Evolutionary conservation across 2,113 vertebrate genomes (phyloP).

Genomic region (Pterophyllum scalare): DNA sequence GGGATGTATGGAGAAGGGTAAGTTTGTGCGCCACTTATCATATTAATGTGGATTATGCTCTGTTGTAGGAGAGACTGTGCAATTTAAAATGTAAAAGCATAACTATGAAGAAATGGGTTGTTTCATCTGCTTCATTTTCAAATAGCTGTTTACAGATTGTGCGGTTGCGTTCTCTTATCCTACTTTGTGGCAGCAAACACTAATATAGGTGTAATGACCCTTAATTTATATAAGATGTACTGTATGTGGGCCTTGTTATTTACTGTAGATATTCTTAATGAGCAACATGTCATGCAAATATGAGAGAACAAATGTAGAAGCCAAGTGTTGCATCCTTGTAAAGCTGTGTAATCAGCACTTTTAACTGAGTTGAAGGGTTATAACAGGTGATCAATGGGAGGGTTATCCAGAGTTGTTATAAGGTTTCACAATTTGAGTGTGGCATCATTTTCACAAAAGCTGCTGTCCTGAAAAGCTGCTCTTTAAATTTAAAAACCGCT

Average conservation of each 20-base stretch:
- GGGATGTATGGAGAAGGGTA: conserved; percentile 25
- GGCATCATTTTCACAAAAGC: conserved; percentile 31
- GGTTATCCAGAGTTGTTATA: neutral
- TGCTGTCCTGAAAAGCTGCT: conserved; percentile 30
- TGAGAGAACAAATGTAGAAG: conserved; percentile 31
- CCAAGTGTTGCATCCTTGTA: conserved; percentile 36
- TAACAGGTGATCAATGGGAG: conserved; percentile 9
- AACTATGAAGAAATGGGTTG: conserved; percentile 16
- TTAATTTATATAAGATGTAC: conserved; percentile 57
- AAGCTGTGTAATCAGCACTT: conserved; percentile 54
- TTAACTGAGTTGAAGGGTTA: conserved; percentile 39
- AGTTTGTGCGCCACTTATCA: conserved; percentile 20
- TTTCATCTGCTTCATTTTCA: conserved; percentile 38
- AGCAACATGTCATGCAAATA: conserved; percentile 60
- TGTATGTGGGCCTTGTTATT: conserved; percentile 60
- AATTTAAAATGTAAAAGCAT: conserved; percentile 30
- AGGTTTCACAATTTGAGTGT: conserved; percentile 22
- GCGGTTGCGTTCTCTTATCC: conserved; percentile 26
- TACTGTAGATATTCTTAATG: conserved; percentile 65
- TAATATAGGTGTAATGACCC: conserved; percentile 46
- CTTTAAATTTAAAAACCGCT: conserved; percentile 4
- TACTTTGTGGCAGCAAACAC: conserved; percentile 44
- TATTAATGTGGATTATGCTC: conserved; percentile 22
- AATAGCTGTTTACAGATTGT: conserved; percentile 59
- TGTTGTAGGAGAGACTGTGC: conserved; percentile 6